phyloP scores from a whole-genome alignment of 2,797 vertebrate genomes.

The Sebastes kiyomatsui region DNA sequence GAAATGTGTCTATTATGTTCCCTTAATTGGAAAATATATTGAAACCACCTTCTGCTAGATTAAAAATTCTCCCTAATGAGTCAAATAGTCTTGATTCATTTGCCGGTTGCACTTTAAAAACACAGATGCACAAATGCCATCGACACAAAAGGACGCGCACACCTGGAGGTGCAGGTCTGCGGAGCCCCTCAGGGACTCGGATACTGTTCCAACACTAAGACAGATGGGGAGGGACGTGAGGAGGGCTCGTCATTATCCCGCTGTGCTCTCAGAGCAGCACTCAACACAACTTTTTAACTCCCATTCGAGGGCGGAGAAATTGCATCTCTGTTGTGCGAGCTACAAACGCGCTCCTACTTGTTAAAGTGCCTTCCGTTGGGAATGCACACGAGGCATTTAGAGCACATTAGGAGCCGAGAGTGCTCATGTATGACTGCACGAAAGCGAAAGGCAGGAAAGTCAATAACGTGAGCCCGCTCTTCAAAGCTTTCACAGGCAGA shows the following conservation, averaged over 20 bases:
- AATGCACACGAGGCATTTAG: not conserved
- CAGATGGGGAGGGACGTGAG: not conserved
- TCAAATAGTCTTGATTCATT: not conserved
- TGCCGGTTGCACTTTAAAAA: not conserved
- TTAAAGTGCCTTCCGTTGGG: conserved; percentile 9
- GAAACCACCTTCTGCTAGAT: conserved; percentile 9
- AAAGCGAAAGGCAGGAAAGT: conserved; percentile 23
- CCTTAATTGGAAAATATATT: conserved; percentile 3
- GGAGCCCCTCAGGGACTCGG: not conserved
- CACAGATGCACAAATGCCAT: not conserved
- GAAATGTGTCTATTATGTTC: conserved; percentile 2
- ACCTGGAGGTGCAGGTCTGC: not conserved
- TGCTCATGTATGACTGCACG: not conserved
- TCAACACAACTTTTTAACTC: conserved; percentile 4
- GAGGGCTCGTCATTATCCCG: conserved; percentile 3
- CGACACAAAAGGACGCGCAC: not conserved
- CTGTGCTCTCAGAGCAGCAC: conserved; percentile 8
- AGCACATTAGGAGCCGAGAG: not conserved
- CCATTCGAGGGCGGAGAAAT: conserved; percentile 5
- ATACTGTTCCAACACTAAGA: conserved; percentile 19
- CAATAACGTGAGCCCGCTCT: conserved; percentile 25
- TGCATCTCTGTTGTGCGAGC: not conserved
- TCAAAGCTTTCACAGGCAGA: conserved; percentile 34
- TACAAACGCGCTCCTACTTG: conserved; percentile 3
- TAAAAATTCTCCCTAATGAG: not conserved